These are phyloP conservation scores for Heliothis subflexa DNA, from an alignment of 1,140 invertebrate species.

Conservation along the genomic window DNA sequence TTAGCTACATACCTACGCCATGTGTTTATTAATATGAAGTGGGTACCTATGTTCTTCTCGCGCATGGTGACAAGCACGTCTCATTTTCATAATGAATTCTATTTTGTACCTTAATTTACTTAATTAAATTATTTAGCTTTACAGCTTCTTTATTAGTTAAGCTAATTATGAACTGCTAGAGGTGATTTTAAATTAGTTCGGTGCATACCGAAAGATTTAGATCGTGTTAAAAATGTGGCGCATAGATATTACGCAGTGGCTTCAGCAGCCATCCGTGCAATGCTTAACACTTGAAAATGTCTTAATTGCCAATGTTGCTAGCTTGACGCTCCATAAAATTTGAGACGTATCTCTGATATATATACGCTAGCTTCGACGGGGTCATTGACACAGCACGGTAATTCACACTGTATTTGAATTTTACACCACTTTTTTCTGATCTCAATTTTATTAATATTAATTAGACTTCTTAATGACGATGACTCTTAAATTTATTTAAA, in stretches of 20 bases:
- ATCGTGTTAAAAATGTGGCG: conserved; percentile 61
- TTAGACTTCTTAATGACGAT: conserved; percentile 25
- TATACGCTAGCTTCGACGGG: conserved; percentile 64
- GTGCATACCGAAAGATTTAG: conserved; percentile 53
- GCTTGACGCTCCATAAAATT: conserved; percentile 81
- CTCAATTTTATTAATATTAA: conserved; percentile 37
- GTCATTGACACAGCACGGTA: conserved; percentile 64
- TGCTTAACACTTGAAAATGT: conserved; percentile 67
- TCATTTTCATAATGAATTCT: conserved; percentile 4
- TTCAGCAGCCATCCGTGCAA: conserved; percentile 66
- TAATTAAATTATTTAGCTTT: conserved; percentile 25
- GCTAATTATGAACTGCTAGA: conserved; percentile 27
- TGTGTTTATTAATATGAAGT: too few relatives aligned
- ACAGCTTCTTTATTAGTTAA: conserved; percentile 23
- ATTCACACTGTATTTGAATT: conserved; percentile 44
- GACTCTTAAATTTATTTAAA: conserved; percentile 22
- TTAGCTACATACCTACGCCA: too few relatives aligned
- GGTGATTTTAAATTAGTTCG: conserved; percentile 50
- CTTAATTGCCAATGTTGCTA: conserved; percentile 68
- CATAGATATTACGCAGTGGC: conserved; percentile 49
- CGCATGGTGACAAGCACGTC: too few relatives aligned
- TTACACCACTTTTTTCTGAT: conserved; percentile 16
- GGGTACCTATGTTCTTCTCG: too few relatives aligned
- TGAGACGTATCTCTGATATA: conserved; percentile 67
- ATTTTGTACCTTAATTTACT: not conserved